These are phyloP conservation scores for Limnodromus scolopaceus DNA, from an alignment of 2,797 vertebrate genomes.

Conservation along the genomic window DNA sequence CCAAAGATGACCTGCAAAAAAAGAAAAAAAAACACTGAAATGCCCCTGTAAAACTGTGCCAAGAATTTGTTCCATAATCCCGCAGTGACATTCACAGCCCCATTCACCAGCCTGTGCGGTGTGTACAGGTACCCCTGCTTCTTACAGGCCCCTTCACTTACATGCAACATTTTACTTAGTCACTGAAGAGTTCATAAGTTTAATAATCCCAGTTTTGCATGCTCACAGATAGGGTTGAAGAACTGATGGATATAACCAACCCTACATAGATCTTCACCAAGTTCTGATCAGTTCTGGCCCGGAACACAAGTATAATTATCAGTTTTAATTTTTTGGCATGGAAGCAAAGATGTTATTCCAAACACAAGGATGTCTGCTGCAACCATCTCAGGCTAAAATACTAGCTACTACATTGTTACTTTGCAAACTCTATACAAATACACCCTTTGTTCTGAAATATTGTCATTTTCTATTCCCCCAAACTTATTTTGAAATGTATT, in stretches of 20 bases:
- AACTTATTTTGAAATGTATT: neutral
- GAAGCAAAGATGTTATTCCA: neutral
- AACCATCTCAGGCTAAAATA: neutral
- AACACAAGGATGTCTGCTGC: neutral
- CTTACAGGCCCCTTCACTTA: neutral
- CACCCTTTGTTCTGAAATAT: neutral
- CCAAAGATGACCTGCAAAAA: conserved; percentile 94
- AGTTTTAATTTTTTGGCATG: neutral
- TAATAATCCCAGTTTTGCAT: neutral
- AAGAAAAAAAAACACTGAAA: neutral
- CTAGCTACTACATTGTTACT: neutral
- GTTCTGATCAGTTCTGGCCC: neutral
- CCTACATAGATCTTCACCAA: neutral
- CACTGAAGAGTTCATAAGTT: neutral
- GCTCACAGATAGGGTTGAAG: neutral
- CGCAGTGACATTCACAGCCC: neutral
- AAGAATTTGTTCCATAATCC: neutral
- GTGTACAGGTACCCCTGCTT: neutral
- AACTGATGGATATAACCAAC: neutral
- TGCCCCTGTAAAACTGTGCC: neutral
- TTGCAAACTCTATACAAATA: neutral
- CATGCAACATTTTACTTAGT: neutral
- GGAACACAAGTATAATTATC: neutral
- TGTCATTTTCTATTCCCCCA: neutral
- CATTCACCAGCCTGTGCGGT: neutral